Conservation (phyloP, 1,140 invertebrate genomes). For the Aphelinus atriplicis region DNA sequence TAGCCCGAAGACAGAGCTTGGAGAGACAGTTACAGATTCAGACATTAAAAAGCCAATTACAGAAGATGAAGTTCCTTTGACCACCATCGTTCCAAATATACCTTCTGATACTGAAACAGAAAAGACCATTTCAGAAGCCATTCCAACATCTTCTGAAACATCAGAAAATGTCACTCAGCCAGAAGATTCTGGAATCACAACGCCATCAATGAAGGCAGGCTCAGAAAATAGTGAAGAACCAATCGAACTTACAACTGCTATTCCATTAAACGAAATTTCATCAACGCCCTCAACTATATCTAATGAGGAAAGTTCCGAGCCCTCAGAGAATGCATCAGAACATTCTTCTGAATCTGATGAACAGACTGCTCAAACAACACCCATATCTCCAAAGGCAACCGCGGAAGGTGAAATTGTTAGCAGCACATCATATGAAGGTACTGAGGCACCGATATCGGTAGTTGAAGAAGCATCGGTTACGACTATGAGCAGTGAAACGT, state of each 20-base stretch:
- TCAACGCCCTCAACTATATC: not conserved
- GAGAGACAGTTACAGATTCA: not conserved
- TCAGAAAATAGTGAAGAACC: slow-evolving; percentile 22
- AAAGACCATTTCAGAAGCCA: slow-evolving; percentile 3
- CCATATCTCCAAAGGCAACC: too few species aligned
- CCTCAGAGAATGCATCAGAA: slow-evolving; percentile 32
- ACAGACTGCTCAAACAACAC: not conserved
- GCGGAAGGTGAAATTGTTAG: too few species aligned
- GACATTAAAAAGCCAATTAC: slow-evolving; percentile 15
- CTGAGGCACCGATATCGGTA: slow-evolving; percentile 15
- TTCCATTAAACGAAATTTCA: too few species aligned
- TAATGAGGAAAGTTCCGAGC: not conserved
- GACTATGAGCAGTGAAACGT: slow-evolving; percentile 7
- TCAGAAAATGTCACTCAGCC: slow-evolving; percentile 17
- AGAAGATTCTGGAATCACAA: slow-evolving; percentile 2
- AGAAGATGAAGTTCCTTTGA: slow-evolving; percentile 32
- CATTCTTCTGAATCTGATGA: slow-evolving; percentile 26
- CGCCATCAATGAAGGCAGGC: slow-evolving; percentile 7
- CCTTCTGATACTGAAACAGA: slow-evolving; percentile 31
- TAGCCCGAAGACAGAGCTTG: slow-evolving; percentile 4
- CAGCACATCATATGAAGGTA: slow-evolving; percentile 12
- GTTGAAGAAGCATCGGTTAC: slow-evolving; percentile 14
- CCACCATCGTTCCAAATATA: slow-evolving; percentile 36
- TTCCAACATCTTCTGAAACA: slow-evolving; percentile 20
- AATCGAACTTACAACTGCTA: slow-evolving; percentile 27